Evolutionary conservation across 2,888 invertebrate species (phyloP), one percentile per base, ranked within the genome.

Genomic region (Phorcus lineatus): DNA sequence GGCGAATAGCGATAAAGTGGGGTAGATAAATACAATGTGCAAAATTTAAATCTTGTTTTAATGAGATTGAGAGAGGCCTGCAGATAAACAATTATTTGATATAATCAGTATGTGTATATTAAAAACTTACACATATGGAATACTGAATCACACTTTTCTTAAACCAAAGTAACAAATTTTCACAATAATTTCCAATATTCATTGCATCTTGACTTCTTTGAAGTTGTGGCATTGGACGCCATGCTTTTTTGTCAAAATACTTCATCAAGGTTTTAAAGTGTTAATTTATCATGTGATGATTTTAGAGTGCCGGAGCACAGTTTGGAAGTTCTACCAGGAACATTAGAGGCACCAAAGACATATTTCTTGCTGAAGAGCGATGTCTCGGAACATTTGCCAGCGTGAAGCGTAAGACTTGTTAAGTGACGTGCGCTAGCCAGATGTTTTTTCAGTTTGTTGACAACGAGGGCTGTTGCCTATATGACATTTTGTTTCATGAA

Each of bases 191-290:
- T 24, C 28, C 17, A 13, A 24, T 13, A 62, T 16, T 17, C 24
- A 62, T 28, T 7, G 24, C 62, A 16, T 28, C 13, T 9, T 16
- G 16, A 13, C 24, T 16, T 17, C 24, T 62, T 62, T 62, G 62
- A 62, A 16, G 62, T 57, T 13, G 16, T 24, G 62, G n/a, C n/a
- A 62, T 62, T 24, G 24, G 62, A 62, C 16, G 11, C 17, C 24
- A 28, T 24, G 62, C 17, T 62, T 62, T 28, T 62, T 28, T 28
- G 62, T 62, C 28, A 28, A 62, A 62, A 16, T 24, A 62, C 28
- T 62, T 62, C n/a, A 28, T 62, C 62, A 62, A 62, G n/a, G n/a
- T 62, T 57, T 24, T 62, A 28, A 24, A 62, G 62, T 62, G 62
- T 28, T 28, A 62, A 62, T 62, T 62, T 62, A 62, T 62, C 62